These are phyloP conservation scores for Luperina testacea DNA, from an alignment of 2,888 invertebrate genomes.

Conservation along the genomic window DNA sequence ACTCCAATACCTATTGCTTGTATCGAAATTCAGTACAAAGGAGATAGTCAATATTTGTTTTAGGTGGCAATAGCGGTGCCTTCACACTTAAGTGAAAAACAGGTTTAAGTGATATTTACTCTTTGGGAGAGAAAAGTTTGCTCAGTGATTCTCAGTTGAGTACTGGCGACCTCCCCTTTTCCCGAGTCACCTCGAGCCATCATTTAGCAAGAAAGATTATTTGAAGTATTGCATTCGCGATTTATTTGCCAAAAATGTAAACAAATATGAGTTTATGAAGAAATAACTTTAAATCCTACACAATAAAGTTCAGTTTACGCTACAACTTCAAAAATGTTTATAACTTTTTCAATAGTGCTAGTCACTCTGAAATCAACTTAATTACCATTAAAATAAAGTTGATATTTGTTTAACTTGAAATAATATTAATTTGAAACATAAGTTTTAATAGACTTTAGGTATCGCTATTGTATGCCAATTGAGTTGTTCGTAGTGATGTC, in stretches of 20 bases:
- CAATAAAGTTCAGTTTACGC: no score
- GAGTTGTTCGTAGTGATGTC: background rate
- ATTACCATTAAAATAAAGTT: no score
- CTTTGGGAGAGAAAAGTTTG: constrained; percentile 23
- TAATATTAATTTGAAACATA: no score
- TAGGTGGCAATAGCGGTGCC: constrained; percentile 28
- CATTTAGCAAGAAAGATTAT: constrained; percentile 6
- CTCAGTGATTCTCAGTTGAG: constrained; percentile 18
- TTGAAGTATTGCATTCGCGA: background rate
- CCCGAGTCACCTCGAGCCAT: background rate
- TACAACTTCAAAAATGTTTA: no score
- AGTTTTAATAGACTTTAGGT: no score
- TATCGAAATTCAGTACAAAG: constrained; percentile 23
- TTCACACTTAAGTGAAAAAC: constrained; percentile 38
- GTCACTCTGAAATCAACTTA: no score
- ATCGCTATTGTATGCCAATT: background rate
- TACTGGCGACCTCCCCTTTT: background rate
- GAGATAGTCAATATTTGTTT: constrained; percentile 36
- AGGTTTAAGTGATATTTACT: constrained; percentile 53
- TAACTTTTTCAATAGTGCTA: no score
- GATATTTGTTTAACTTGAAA: no score
- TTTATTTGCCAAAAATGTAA: no score
- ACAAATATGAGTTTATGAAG: no score
- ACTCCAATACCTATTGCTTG: background rate
- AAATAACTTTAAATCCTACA: no score